Conservation (phyloP, 2,797 vertebrate species). For the Xerus rutilus region DNA sequence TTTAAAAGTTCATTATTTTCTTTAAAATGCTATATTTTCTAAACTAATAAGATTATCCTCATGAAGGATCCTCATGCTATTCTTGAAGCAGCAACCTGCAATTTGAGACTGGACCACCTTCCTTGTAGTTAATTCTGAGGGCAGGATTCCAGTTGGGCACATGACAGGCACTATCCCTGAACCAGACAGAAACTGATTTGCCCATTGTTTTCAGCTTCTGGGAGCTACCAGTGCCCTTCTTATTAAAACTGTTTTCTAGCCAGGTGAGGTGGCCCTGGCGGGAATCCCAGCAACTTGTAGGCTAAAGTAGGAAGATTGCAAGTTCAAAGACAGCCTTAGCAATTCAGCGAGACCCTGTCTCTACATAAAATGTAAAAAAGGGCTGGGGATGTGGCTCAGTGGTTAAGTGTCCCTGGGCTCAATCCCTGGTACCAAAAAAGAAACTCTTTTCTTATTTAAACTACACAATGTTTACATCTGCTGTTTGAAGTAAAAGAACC, state of each 20-base stretch:
- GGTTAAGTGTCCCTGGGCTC: no score
- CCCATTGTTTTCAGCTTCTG: background rate
- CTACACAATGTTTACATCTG: background rate
- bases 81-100: background rate
- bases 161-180: background rate
- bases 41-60: background rate
- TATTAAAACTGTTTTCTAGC: conserved; percentile 1
- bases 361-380: no score
- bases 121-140: background rate
- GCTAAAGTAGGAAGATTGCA: no score
- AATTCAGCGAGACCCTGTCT: no score
- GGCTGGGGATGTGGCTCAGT: no score
- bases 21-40: background rate
- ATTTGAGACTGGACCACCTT: background rate
- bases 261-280: no score
- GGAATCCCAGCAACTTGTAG: no score
- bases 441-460: background rate
- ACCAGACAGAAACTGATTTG: background rate
- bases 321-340: no score
- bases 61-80: background rate
- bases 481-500: background rate
- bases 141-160: background rate
- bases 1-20: background rate
- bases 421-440: background rate
- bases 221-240: background rate